Percentiles rank a stretch among this genome's conserved stretches.
phyloP scores from a whole-genome alignment of 2,113 vertebrate genomes.

The Perca schrenkii region DNA sequence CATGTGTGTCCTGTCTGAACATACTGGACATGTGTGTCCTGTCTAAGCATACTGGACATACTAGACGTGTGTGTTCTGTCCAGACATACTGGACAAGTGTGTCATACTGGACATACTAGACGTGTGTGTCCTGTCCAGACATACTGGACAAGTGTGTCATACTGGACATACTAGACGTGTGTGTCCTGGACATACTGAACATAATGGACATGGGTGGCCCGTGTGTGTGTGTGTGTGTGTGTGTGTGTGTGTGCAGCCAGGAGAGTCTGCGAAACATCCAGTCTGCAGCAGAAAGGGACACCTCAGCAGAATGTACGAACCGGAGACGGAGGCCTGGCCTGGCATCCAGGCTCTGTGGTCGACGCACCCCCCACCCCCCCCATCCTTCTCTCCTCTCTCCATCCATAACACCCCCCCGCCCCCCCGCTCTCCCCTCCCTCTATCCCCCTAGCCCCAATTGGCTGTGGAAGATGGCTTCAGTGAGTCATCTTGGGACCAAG shows the following conservation, averaged over 20 bases:
- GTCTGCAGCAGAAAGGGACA: conserved; percentile 40
- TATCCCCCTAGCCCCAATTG: conserved; percentile 65
- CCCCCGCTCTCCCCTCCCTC: neutral
- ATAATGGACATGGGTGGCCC: too few relatives aligned
- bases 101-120: too few relatives aligned
- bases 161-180: too few relatives aligned
- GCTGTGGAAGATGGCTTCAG: conserved; percentile 84
- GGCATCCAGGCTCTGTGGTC: conserved; percentile 55
- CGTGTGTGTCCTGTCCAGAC: too few relatives aligned
- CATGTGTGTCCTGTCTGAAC: neutral
- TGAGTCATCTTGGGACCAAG: conserved; percentile 86
- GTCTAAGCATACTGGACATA: too few relatives aligned
- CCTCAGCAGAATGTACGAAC: conserved; percentile 62
- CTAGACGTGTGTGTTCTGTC: too few relatives aligned
- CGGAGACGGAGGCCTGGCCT: conserved; percentile 59
- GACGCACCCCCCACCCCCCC: neutral
- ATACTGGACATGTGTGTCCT: too few relatives aligned
- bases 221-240: too few relatives aligned
- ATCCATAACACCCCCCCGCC: conserved; percentile 56
- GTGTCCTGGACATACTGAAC: too few relatives aligned
- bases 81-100: too few relatives aligned
- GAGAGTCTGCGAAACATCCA: conserved; percentile 44
- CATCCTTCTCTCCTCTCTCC: conserved; percentile 13
- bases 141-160: too few relatives aligned
- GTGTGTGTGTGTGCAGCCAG: conserved; percentile 2